These are phyloP conservation scores for Linhomoeus sp. DNA, from an alignment of 2,888 invertebrate genomes.

Conservation along the genomic window DNA sequence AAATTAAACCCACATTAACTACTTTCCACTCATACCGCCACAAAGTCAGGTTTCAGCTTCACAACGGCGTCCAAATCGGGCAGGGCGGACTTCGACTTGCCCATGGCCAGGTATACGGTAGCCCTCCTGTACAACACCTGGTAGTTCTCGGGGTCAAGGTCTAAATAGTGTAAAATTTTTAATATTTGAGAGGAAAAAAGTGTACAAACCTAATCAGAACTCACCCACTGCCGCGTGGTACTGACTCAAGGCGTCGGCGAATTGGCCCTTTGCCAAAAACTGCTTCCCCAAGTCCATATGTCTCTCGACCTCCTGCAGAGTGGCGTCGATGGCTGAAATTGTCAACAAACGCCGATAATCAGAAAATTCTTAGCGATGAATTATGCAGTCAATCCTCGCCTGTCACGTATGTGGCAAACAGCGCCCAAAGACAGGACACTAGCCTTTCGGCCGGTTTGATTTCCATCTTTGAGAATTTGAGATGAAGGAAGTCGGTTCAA, in stretches of 20 bases:
- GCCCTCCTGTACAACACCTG: slow-evolving; percentile 85
- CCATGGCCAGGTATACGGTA: slow-evolving; percentile 81
- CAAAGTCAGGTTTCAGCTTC: slow-evolving; percentile 81
- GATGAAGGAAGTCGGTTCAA: no score
- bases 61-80: slow-evolving; percentile 79
- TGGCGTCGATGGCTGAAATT: slow-evolving; percentile 31
- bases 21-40: slow-evolving; percentile 47
- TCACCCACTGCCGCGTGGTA: slow-evolving; percentile 81
- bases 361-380: background rate
- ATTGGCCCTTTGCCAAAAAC: slow-evolving; percentile 71
- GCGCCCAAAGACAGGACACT: background rate
- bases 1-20: background rate
- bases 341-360: slow-evolving; percentile 61
- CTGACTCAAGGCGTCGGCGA: slow-evolving; percentile 84
- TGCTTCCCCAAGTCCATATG: slow-evolving; percentile 83
- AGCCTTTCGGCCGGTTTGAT: background rate
- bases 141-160: slow-evolving; percentile 85
- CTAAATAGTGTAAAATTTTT: slow-evolving; percentile 37
- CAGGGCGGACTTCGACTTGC: slow-evolving; percentile 80
- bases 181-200: slow-evolving; percentile 1
- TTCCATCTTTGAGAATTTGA: no score
- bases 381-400: background rate
- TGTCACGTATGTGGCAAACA: background rate
- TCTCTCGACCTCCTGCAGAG: slow-evolving; percentile 51
- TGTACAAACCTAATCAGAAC: slow-evolving; percentile 8